These are phyloP conservation scores for Lophotis ruficrista DNA, from an alignment of 2,113 vertebrate genomes.

Conservation along the genomic window DNA sequence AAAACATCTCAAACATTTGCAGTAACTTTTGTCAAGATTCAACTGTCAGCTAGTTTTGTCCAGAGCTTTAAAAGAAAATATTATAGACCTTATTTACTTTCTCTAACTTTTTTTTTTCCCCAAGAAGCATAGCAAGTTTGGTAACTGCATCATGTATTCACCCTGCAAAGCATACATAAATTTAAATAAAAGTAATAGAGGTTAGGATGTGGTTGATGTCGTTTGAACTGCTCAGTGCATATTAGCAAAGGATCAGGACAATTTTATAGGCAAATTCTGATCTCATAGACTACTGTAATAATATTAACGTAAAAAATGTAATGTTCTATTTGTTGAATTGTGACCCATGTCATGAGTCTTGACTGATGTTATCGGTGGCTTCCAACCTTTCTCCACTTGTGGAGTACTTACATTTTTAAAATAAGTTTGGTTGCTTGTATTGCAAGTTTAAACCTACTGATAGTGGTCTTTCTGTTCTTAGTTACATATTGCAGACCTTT, in stretches of 20 bases:
- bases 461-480: neutral
- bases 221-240: neutral
- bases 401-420: neutral
- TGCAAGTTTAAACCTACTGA: neutral
- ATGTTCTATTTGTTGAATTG: neutral
- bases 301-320: neutral
- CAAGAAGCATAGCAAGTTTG: neutral
- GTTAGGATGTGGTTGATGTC: neutral
- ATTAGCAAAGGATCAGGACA: neutral
- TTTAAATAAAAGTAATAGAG: neutral
- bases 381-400: neutral
- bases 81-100: neutral
- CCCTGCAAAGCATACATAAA: neutral
- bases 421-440: neutral
- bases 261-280: neutral
- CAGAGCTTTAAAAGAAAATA: neutral
- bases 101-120: neutral
- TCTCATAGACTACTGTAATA: neutral
- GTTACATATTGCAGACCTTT: neutral
- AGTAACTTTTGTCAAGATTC: neutral
- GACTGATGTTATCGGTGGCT: neutral
- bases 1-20: neutral
- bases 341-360: fast-evolving
- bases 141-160: neutral
- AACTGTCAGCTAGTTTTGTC: neutral